A percentile compares a stretch with the other conserved stretches of the same genome.
These are phyloP conservation scores for Porites cylindrica DNA, from an alignment of 92 coral and sea anemone species.

Conservation along the genomic window DNA sequence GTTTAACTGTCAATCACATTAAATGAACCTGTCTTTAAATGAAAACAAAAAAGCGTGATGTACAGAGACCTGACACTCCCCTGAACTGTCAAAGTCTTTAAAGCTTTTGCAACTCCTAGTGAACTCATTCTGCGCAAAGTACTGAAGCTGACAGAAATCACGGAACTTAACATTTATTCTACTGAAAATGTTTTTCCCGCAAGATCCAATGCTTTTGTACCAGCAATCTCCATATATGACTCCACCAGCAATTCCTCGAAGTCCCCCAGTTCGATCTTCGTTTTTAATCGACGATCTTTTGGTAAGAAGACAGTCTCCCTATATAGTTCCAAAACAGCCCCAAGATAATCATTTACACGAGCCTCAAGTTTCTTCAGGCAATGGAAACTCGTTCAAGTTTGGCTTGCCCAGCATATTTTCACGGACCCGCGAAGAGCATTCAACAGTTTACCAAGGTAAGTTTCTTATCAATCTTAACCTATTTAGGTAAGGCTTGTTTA, in stretches of 20 bases:
- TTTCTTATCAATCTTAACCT: constrained; percentile 15
- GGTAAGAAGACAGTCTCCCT: constrained; percentile 61
- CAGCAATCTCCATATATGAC: constrained; percentile 69
- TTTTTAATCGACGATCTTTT: constrained; percentile 66
- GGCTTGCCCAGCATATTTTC: constrained; percentile 46
- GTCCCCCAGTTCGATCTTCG: constrained; percentile 58
- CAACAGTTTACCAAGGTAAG: constrained; percentile 49
- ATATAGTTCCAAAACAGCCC: constrained; percentile 68
- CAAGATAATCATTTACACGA: constrained; percentile 30
- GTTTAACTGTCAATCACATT: constrained; percentile 73
- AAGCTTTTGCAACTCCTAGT: constrained; percentile 3
- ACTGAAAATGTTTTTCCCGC: constrained; percentile 68
- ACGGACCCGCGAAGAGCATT: constrained; percentile 48
- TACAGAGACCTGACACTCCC: constrained; percentile 22
- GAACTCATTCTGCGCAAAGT: constrained; percentile 1
- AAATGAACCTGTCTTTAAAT: constrained; percentile 59
- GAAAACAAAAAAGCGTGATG: constrained; percentile 40
- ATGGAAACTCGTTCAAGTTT: constrained; percentile 36
- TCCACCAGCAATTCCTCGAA: constrained; percentile 51
- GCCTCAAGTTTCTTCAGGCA: constrained; percentile 12
- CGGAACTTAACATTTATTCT: background rate
- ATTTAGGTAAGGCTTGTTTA: background rate
- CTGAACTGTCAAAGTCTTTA: constrained; percentile 14
- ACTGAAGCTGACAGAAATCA: background rate
- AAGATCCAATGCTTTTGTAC: constrained; percentile 70